phyloP scores from a whole-genome alignment of 2,888 invertebrate species.

The Salticus scenicus region DNA sequence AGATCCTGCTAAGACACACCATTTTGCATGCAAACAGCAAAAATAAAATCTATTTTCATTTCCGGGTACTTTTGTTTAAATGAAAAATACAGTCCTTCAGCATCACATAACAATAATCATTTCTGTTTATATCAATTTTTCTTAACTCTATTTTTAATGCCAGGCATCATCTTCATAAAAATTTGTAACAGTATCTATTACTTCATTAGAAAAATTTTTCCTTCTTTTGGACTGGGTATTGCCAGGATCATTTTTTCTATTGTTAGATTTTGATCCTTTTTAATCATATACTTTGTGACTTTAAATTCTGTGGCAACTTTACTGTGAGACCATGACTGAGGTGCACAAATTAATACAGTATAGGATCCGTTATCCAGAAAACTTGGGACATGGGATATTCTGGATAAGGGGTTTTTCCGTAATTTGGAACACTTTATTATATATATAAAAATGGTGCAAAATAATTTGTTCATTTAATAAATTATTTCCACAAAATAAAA shows the following conservation, averaged over 20 bases:
- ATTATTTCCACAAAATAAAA: too few species aligned
- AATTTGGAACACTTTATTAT: too few species aligned
- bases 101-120: not conserved
- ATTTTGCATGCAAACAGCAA: not conserved
- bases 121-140: not conserved
- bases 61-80: not conserved
- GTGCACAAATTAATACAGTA: not conserved
- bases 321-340: not conserved
- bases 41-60: conserved; percentile 5
- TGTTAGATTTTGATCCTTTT: not conserved
- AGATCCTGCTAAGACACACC: not conserved
- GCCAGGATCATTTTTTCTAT: not conserved
- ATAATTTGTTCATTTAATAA: too few species aligned
- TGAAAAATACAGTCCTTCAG: not conserved
- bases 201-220: not conserved
- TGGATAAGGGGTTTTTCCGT: too few species aligned
- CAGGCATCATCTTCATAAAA: conserved; percentile 11
- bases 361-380: too few species aligned
- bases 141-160: not conserved
- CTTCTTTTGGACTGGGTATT: not conserved
- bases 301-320: not conserved
- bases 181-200: not conserved
- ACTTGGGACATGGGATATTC: too few species aligned
- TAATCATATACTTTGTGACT: not conserved
- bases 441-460: too few species aligned